These are phyloP conservation scores for Pterocles gutturalis DNA, from an alignment of 2,113 vertebrate genomes.

Conservation along the genomic window DNA sequence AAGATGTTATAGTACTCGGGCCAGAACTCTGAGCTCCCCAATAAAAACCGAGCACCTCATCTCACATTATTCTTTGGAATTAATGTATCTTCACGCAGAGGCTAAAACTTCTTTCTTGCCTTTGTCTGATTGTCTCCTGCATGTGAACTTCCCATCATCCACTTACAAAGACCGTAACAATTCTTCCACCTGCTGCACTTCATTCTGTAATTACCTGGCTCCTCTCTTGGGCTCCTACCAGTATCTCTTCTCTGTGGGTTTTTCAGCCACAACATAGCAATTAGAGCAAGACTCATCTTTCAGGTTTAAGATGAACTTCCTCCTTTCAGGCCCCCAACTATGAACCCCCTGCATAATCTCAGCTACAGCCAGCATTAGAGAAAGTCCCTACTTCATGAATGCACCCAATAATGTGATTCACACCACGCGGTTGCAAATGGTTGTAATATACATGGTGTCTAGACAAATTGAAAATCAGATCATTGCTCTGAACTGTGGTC, in stretches of 20 bases:
- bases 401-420: not conserved
- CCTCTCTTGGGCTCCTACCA: not conserved
- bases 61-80: not conserved
- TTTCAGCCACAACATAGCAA: not conserved
- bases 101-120: not conserved
- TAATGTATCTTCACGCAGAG: not conserved
- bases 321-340: not conserved
- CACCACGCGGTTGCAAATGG: not conserved
- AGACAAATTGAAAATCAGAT: not conserved
- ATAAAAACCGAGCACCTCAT: not conserved
- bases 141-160: not conserved
- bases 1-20: not conserved
- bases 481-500: not conserved
- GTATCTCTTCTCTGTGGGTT: not conserved
- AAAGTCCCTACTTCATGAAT: not conserved
- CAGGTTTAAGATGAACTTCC: not conserved
- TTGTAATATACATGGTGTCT: not conserved
- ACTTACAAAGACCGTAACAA: accelerated
- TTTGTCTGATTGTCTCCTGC: not conserved
- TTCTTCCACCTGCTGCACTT: not conserved
- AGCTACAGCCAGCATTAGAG: not conserved
- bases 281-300: not conserved
- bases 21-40: not conserved
- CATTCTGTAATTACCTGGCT: not conserved
- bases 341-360: not conserved